Evolutionary conservation across 1,140 invertebrate genomes (phyloP), one percentile per base, ranked within the genome.

Genomic region (Diorhabda elongata): DNA sequence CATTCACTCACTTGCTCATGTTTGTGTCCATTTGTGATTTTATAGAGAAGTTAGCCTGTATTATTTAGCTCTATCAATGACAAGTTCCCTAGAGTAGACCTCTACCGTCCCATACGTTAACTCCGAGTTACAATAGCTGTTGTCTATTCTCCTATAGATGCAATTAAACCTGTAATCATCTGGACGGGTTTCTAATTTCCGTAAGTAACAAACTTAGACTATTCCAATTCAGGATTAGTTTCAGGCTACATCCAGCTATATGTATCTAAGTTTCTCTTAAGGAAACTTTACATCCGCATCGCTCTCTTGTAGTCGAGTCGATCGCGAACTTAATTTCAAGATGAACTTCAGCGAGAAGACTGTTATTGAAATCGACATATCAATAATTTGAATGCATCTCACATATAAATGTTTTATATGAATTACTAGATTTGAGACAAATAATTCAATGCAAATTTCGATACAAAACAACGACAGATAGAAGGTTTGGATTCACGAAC

Each of bases 161-260:
- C 73, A 74, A 74, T 74, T 74, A 74, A 74, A 69, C 64, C 68
- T 62, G 70, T 74, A 74, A 74, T 74, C 64, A 71, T 71, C 67
- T 70, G 71, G 64, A 65, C 66, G 64, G 67, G 45, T 56, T 61
- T 68, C 60, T 58, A 68, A 61, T 62, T 62, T 58, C 60, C 56
- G 59, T 62, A 52, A 68, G 56, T 68, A 60, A 61, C 64, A 64
- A 66, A 69, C 70, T 71, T 56, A 42, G 41, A 57, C 59, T 61
- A 68, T 68, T 68, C 57, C 65, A 67, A 60, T 45, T 59, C 65
- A 44, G 65, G 58, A 67, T 67, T 67, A 67, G 65, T 67, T 59
- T 59, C 65, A n/a, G 47, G 42, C 61, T 6, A 62, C 42, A 52
- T 6, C 47, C n/a, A 52, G 47, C 47, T 52, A n/a, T 52, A 52